These are phyloP conservation scores for Musca vetustissima DNA, from an alignment of 1,140 invertebrate genomes.

Conservation along the genomic window DNA sequence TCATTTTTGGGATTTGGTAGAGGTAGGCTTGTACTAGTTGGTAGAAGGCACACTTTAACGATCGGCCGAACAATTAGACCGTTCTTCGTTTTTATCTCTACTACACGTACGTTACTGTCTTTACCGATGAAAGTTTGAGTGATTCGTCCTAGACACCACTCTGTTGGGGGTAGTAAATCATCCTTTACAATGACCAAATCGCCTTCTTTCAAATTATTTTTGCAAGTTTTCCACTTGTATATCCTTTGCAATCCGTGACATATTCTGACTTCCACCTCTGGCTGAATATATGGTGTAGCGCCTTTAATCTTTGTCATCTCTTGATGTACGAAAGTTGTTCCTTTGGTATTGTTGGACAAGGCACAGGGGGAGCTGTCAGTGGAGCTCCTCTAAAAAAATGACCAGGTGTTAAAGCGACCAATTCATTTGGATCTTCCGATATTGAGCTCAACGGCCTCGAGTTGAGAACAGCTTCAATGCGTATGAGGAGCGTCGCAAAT, in stretches of 20 bases:
- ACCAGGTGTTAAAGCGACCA: neutral
- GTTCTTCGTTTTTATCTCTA: conserved; percentile 4
- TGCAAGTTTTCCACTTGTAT: conserved; percentile 30
- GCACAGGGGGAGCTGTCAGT: neutral
- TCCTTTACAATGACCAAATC: conserved; percentile 45
- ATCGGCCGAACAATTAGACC: neutral
- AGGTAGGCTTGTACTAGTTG: neutral
- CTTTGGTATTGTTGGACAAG: neutral
- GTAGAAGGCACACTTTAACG: neutral
- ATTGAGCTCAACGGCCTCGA: neutral
- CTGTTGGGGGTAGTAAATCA: conserved; percentile 40
- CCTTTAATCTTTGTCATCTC: neutral
- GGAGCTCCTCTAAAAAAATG: conserved; percentile 9
- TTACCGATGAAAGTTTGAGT: neutral
- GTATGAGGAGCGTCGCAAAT: conserved; percentile 1
- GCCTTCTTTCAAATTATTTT: neutral
- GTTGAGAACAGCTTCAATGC: no score
- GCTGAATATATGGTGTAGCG: conserved; percentile 29
- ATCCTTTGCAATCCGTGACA: conserved; percentile 27
- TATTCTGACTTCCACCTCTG: conserved; percentile 33
- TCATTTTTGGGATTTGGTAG: neutral
- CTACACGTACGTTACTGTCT: conserved; percentile 15
- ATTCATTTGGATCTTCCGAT: conserved; percentile 5
- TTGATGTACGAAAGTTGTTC: neutral
- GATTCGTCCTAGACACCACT: conserved; percentile 50